These are phyloP conservation scores for Lepidurus packardi DNA, from an alignment of 1,140 invertebrate genomes.

Conservation along the genomic window DNA sequence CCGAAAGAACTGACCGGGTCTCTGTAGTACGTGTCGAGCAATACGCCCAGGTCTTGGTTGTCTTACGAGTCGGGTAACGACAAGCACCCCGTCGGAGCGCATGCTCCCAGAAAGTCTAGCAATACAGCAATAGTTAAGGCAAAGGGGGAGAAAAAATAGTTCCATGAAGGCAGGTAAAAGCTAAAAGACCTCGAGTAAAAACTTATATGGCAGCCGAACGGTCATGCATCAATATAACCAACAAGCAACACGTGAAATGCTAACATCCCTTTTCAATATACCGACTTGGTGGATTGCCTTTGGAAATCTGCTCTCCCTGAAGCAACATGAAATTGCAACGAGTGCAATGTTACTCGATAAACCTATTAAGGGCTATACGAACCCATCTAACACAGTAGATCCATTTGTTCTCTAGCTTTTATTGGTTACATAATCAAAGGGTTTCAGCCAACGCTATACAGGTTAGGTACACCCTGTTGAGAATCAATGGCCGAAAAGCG, in stretches of 20 bases:
- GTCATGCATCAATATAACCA: background rate
- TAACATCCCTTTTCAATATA: background rate
- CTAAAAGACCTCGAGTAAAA: background rate
- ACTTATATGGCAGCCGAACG: background rate
- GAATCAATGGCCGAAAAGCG: background rate
- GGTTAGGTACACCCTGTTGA: background rate
- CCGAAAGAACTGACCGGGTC: background rate
- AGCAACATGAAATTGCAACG: too few relatives aligned
- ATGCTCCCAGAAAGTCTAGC: background rate
- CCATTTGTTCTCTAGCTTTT: constrained; percentile 6
- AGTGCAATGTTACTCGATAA: too few relatives aligned
- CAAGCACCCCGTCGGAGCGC: background rate
- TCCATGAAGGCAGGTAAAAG: background rate
- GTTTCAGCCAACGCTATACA: too few relatives aligned
- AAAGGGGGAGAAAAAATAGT: background rate
- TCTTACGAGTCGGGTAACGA: background rate
- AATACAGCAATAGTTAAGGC: too few relatives aligned
- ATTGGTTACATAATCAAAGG: background rate
- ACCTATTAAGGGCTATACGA: background rate
- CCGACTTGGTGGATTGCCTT: too few relatives aligned
- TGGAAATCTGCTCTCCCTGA: too few relatives aligned
- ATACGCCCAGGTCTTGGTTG: background rate
- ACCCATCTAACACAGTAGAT: background rate
- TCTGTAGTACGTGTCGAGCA: background rate
- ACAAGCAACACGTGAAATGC: background rate